A percentile compares a stretch with the other conserved stretches of the same genome.
Evolutionary conservation across 1,140 invertebrate species (phyloP).

Genomic region (Callitettix versicolor): DNA sequence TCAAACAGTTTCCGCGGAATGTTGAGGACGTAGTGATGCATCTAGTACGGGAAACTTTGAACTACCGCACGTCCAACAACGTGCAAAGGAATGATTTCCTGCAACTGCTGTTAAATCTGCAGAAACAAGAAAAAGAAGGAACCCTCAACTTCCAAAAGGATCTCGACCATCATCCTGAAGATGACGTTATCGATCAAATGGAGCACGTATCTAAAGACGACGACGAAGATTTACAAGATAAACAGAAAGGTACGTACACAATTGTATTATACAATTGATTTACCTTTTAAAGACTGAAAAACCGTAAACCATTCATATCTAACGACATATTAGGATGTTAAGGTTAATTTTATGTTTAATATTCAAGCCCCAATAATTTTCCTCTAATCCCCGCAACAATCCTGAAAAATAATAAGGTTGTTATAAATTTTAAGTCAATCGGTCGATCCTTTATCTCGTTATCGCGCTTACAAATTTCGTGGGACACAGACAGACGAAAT

Average conservation of each 20-base stretch:
- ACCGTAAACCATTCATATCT: no score
- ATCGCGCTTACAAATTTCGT: no score
- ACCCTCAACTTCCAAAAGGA: neutral
- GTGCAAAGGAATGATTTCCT: constrained; percentile 35
- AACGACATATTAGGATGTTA: neutral
- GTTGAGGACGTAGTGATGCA: constrained; percentile 26
- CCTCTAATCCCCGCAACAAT: no score
- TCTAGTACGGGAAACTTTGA: constrained; percentile 30
- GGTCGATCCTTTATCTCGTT: no score
- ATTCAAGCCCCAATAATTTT: no score
- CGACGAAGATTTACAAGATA: neutral
- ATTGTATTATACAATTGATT: neutral
- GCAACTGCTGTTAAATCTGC: constrained; percentile 26
- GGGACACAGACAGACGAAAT: no score
- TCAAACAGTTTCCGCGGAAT: constrained; percentile 7
- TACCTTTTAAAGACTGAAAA: no score
- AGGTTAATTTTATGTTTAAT: no score
- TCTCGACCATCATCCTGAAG: no score
- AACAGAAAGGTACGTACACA: neutral
- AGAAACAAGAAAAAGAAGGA: constrained; percentile 9
- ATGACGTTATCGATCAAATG: no score
- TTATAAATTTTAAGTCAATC: no score
- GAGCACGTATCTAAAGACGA: neutral
- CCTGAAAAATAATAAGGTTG: no score
- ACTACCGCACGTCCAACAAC: constrained; percentile 34